phyloP scores from a whole-genome alignment of 1,140 invertebrate species.

The Coenobita brevimanus region DNA sequence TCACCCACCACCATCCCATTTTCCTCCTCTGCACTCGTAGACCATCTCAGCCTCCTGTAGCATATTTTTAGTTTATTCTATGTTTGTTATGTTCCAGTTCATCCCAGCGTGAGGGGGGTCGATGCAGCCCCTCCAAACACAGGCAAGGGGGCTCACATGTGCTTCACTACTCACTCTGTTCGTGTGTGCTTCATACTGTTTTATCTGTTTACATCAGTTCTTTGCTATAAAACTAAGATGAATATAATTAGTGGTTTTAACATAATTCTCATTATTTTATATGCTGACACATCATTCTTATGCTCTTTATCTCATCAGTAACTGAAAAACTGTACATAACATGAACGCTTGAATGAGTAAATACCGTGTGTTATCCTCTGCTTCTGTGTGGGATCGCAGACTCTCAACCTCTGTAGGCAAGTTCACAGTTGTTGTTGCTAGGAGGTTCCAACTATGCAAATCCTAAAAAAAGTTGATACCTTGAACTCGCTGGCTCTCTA shows the following conservation, averaged over 20 bases:
- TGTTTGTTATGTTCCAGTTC: slow-evolving; percentile 10
- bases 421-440: slow-evolving; percentile 53
- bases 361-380: slow-evolving; percentile 57
- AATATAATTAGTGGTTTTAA: no score
- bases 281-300: no score
- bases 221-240: slow-evolving; percentile 28
- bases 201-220: slow-evolving; percentile 40
- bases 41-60: slow-evolving; percentile 42
- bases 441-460: slow-evolving; percentile 65
- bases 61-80: slow-evolving; percentile 59
- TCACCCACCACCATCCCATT: slow-evolving; percentile 42
- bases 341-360: slow-evolving; percentile 61
- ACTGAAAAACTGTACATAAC: slow-evolving; percentile 11
- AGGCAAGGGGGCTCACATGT: slow-evolving; percentile 54
- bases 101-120: slow-evolving; percentile 53
- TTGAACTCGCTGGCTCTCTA: slow-evolving; percentile 60
- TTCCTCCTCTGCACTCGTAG: slow-evolving; percentile 33
- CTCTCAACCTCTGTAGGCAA: slow-evolving; percentile 56
- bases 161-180: slow-evolving; percentile 44
- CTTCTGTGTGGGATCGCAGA: slow-evolving; percentile 64
- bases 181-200: slow-evolving; percentile 60
- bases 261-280: no score
- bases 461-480: slow-evolving; percentile 41
- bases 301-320: no score
- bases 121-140: slow-evolving; percentile 48